Conservation (phyloP, 2,888 invertebrate genomes). For the Harpalus rufipes region DNA sequence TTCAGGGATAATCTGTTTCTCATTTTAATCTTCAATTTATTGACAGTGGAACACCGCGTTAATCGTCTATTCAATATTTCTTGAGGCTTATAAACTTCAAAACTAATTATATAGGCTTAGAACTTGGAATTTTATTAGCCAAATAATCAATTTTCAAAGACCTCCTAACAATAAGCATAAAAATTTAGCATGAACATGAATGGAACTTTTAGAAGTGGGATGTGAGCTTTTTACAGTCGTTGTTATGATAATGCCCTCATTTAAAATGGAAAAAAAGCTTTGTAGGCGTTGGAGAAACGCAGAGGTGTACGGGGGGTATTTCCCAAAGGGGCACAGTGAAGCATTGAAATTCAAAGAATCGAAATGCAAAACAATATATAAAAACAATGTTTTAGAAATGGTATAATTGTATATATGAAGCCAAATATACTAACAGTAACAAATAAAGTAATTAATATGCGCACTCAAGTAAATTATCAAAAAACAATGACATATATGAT, state of each 20-base stretch:
- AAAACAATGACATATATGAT: not conserved
- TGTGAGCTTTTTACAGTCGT: slow-evolving; percentile 16
- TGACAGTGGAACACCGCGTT: not conserved
- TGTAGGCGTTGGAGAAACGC: slow-evolving; percentile 6
- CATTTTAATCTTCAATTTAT: not conserved
- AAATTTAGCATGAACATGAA: slow-evolving; percentile 46
- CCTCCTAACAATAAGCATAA: slow-evolving; percentile 47
- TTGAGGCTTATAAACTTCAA: slow-evolving; percentile 26
- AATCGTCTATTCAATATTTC: slow-evolving; percentile 23
- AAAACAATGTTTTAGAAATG: too few relatives aligned
- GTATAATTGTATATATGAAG: not conserved
- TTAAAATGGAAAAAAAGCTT: slow-evolving; percentile 59
- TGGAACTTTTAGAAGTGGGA: not conserved
- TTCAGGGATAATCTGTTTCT: not conserved
- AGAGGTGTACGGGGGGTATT: not conserved
- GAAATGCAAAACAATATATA: too few relatives aligned
- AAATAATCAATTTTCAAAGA: slow-evolving; percentile 30
- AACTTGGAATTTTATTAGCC: slow-evolving; percentile 3
- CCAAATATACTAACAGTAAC: not conserved
- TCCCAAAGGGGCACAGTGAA: not conserved
- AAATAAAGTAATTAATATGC: not conserved
- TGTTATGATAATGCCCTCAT: slow-evolving; percentile 57
- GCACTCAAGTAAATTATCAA: not conserved
- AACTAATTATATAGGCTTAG: slow-evolving; percentile 25
- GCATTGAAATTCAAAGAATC: too few relatives aligned